Evolutionary conservation across 92 coral and sea anemone species (phyloP), one percentile per base, ranked within the genome.

Genomic region (Pocillopora grandis): DNA sequence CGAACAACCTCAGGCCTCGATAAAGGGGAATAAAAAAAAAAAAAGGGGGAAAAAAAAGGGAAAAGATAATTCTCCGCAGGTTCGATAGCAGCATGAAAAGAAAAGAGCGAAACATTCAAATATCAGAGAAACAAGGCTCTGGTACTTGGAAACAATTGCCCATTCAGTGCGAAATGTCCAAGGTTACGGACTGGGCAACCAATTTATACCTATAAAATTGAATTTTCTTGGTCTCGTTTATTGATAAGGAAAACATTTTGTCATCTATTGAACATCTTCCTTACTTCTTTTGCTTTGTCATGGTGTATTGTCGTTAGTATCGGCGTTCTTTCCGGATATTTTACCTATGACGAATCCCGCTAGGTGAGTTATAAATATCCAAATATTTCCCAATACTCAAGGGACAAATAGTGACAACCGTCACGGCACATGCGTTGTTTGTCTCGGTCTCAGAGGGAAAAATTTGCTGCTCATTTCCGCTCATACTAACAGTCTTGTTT

Each of bases 361-460:
- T 58, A 57, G 8, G 70, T 18, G 12, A 9, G 71, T 18, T 71
- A 59, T n/a, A 71, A 81, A 36, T 70, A 62, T 58, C 23, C 84
- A 63, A 60, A 71, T 81, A 59, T 37, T 81, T 81, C 21, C 19
- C 77, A 81, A 81, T 83, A 72, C 86, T 33, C 86, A 75, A 31
- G 86, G 86, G 86, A 74, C 63, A 58, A 35, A 19, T 31, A 57
- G 70, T 68, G 75, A 37, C 75, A 70, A 70, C 72, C 12, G 78
- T 62, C 72, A 83, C 86, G 70, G 86, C 86, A 83, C 86, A 83
- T 83, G 86, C 86, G 86, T 83, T 74, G 86, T 73, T 23, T 58
- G 10, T 27, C 77, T 31, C 36, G 15, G 70, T 69, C 62, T 62
- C 27, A 72, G 56, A 56, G 64, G 66, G 56, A 72, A 64, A 62